Percentiles rank a stretch among this genome's conserved stretches.
These are phyloP conservation scores for Phengaris alcon DNA, from an alignment of 2,888 invertebrate genomes.

Conservation along the genomic window DNA sequence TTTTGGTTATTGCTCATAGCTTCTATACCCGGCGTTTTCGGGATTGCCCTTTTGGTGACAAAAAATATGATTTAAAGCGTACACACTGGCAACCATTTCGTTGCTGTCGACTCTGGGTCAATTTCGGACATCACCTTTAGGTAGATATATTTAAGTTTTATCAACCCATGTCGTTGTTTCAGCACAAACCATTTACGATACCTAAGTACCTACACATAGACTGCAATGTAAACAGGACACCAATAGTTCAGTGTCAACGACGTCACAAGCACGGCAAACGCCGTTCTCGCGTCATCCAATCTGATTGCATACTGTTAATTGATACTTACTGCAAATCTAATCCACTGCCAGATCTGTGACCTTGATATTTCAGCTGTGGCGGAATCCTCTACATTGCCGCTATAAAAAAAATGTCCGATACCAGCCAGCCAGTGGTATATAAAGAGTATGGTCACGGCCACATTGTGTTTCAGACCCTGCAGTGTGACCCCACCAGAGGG, in stretches of 20 bases:
- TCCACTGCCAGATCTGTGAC: slow-evolving; percentile 87
- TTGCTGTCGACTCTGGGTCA: too few relatives aligned
- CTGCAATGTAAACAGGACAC: neutral
- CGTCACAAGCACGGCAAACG: slow-evolving; percentile 12
- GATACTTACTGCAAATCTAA: slow-evolving; percentile 77
- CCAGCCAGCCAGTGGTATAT: slow-evolving; percentile 84
- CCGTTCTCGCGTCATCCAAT: slow-evolving; percentile 26
- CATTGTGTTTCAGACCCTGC: slow-evolving; percentile 81
- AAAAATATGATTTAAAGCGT: too few relatives aligned
- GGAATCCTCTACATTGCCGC: slow-evolving; percentile 84
- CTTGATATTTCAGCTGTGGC: slow-evolving; percentile 87
- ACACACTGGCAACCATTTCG: too few relatives aligned
- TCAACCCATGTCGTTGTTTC: neutral
- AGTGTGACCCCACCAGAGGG: slow-evolving; percentile 82
- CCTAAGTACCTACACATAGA: neutral
- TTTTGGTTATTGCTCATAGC: too few relatives aligned
- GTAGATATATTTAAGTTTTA: neutral
- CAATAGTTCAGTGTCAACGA: neutral
- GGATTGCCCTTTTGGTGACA: too few relatives aligned
- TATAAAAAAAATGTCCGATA: slow-evolving; percentile 82
- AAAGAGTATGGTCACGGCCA: slow-evolving; percentile 82
- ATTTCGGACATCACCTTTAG: too few relatives aligned
- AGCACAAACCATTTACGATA: neutral
- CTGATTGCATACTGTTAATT: slow-evolving; percentile 24
- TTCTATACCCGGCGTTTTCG: too few relatives aligned